Conservation (phyloP, 2,797 vertebrate genomes). For the Anguilla megastoma region DNA sequence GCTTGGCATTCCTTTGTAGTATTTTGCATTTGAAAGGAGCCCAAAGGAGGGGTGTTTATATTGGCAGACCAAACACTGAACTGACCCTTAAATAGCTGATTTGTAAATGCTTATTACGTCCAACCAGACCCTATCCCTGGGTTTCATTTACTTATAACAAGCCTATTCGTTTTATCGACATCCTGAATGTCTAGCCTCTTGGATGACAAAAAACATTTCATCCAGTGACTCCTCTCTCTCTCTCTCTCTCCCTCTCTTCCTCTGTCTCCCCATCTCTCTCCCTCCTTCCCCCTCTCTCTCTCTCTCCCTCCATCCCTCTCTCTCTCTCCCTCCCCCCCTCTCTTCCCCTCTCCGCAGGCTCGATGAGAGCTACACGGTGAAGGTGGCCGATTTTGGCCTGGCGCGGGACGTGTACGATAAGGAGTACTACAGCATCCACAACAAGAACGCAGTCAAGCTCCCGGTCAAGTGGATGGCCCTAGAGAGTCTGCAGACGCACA, state of each 20-base stretch:
- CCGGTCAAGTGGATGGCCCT: constrained; percentile 99
- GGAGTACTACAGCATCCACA: constrained; percentile 99
- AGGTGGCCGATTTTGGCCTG: constrained; percentile 98
- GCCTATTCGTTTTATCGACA: neutral
- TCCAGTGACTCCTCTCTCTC: no score
- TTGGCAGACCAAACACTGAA: neutral
- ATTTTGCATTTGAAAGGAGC: neutral
- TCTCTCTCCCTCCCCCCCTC: neutral
- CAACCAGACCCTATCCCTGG: neutral
- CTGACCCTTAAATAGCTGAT: neutral
- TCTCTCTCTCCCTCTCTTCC: neutral
- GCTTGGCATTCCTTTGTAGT: neutral
- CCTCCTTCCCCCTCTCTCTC: neutral
- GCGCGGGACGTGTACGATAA: constrained; percentile 97
- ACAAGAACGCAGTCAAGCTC: constrained; percentile 95
- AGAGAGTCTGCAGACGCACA: constrained; percentile 97
- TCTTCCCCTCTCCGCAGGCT: constrained; percentile 73
- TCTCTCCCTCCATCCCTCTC: neutral
- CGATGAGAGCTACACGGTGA: constrained; percentile 97
- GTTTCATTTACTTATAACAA: neutral
- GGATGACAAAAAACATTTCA: no score
- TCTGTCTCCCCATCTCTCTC: neutral
- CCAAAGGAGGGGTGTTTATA: neutral
- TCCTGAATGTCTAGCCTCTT: no score
- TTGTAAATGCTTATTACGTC: neutral